Percentiles rank a stretch among this genome's conserved stretches.
phyloP scores from a whole-genome alignment of 2,888 invertebrate genomes.

The Xylophagus ater region DNA sequence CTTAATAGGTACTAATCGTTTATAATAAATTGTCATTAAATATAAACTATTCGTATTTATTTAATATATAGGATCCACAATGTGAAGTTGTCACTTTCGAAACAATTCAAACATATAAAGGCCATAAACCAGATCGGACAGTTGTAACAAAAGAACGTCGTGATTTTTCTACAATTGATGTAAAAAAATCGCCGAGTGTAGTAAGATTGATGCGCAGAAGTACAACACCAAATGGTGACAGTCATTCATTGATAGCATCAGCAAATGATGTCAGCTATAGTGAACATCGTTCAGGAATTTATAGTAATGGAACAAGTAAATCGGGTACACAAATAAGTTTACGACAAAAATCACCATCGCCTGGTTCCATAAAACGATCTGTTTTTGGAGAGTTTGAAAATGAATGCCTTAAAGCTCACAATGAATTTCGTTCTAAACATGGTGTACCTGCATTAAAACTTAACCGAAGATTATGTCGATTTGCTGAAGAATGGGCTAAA shows the following conservation, averaged over 20 bases:
- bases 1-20: no score
- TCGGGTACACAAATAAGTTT: slow-evolving; percentile 20
- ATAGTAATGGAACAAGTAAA: slow-evolving; percentile 21
- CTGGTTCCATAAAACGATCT: slow-evolving; percentile 20
- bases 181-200: slow-evolving; percentile 23
- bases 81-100: slow-evolving; percentile 53
- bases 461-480: slow-evolving; percentile 54
- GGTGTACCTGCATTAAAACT: slow-evolving; percentile 54
- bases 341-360: slow-evolving; percentile 26
- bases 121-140: slow-evolving; percentile 51
- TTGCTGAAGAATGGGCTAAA: slow-evolving; percentile 61
- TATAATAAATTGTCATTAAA: not conserved
- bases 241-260: slow-evolving; percentile 20
- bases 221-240: slow-evolving; percentile 21
- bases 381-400: slow-evolving; percentile 45
- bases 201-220: slow-evolving; percentile 22
- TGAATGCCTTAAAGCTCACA: slow-evolving; percentile 60
- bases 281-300: slow-evolving; percentile 19
- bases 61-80: slow-evolving; percentile 51
- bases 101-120: slow-evolving; percentile 53
- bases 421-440: slow-evolving; percentile 56
- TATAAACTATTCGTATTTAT: slow-evolving; percentile 18
- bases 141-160: slow-evolving; percentile 49
- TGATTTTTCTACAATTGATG: slow-evolving; percentile 31
- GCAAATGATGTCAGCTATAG: slow-evolving; percentile 21